Percentiles rank a stretch among this genome's conserved stretches.
Evolutionary conservation across 2,113 vertebrate genomes (phyloP).

Genomic region (Cephalopholis sonnerati): DNA sequence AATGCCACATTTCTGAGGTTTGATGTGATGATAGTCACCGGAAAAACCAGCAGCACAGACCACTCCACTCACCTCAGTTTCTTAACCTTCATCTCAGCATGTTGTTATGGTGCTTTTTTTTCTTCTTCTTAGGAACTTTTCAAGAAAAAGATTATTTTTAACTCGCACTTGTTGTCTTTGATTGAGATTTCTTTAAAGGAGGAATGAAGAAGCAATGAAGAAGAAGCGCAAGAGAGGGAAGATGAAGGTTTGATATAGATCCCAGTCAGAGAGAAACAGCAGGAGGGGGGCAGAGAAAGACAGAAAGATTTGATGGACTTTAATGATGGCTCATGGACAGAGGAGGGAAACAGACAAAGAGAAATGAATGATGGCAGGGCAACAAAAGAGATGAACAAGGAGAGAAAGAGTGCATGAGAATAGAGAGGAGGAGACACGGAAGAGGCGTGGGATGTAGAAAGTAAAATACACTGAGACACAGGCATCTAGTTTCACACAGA

Average conservation of each 20-base stretch:
- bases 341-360: not conserved
- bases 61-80: not conserved
- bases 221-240: not conserved
- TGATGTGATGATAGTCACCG: conserved; percentile 42
- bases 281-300: not conserved
- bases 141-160: not conserved
- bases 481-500: too few relatives aligned
- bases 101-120: not conserved
- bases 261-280: not conserved
- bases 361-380: not conserved
- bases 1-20: conserved; percentile 39
- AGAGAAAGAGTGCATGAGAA: not conserved
- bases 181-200: not conserved
- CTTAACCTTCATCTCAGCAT: not conserved
- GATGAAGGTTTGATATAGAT: not conserved
- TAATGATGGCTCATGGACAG: conserved; percentile 2
- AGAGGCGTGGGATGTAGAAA: not conserved
- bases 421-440: not conserved
- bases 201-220: not conserved
- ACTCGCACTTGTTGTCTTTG: not conserved
- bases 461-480: not conserved
- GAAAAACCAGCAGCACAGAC: conserved; percentile 4
- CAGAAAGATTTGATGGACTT: not conserved
- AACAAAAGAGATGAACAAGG: not conserved
- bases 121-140: not conserved